Evolutionary conservation across 2,113 vertebrate species (phyloP), one percentile per base, ranked within the genome.

Genomic region (Axis porcinus): DNA sequence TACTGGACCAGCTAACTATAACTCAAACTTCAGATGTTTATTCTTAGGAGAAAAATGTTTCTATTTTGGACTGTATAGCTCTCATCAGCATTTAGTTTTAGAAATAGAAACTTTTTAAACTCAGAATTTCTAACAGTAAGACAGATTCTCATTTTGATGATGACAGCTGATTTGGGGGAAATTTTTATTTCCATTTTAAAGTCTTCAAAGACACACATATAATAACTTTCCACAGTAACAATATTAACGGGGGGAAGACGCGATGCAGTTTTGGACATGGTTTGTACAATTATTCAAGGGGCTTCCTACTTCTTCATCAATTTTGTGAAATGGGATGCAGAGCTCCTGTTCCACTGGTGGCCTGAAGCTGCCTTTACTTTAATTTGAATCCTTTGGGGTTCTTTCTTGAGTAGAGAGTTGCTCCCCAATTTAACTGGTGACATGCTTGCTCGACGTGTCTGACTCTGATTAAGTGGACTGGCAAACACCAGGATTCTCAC

Each of bases 121-220:
- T 98, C 86, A 95, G 95, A 97, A 97, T 97, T 98, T 97, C 93
- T 98, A 97, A 97, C 97, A 97, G 96, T 97, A 97, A 97, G 97
- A 98, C 97, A 97, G 94, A 98, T 97, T 98, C 97, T 97, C 98
- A 97, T 98, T 98, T 97, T 98, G 98, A 98, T 98, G 98, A 98
- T 97, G 98, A 97, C 95, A 98, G 98, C 98, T 98, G 98, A 98
- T 98, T 98, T 98, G 33, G 86, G 81, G 91, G 74, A 98, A 98
- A 97, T 97, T 97, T 98, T 98, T 98, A 97, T 97, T 98, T 97
- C 98, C 97, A 98, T 96, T 94, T 98, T 97, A 97, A 98, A 98
- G 97, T 96, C 95, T 97, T 94, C 89, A 97, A 96, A 98, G 86
- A 97, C 54, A 97, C 94, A 97, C 96, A 98, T 50, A 94, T 92